These are phyloP conservation scores for Jaculus jaculus DNA, from an alignment of 2,113 vertebrate genomes.

Conservation along the genomic window DNA sequence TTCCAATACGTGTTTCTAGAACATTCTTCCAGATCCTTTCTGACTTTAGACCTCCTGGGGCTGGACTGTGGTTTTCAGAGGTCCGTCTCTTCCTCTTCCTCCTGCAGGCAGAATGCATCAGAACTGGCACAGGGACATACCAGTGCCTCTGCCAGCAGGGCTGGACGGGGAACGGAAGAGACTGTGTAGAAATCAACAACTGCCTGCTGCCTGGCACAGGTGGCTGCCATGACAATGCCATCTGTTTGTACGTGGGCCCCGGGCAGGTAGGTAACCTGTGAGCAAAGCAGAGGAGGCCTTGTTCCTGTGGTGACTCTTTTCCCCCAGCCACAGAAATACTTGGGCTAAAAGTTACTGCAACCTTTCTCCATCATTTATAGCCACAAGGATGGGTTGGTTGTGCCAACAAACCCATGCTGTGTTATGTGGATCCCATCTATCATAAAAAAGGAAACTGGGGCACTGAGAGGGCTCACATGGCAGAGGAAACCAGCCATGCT, in stretches of 20 bases:
- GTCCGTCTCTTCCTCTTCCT: background rate
- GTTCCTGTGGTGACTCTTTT: background rate
- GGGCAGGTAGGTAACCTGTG: conserved; percentile 88
- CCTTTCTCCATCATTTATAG: background rate
- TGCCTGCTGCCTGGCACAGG: conserved; percentile 84
- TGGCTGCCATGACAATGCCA: conserved; percentile 90
- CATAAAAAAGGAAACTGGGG: background rate
- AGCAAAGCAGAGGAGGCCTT: background rate
- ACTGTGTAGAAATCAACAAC: conserved; percentile 92
- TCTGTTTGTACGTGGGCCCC: conserved; percentile 91
- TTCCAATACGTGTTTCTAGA: background rate
- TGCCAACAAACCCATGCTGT: background rate
- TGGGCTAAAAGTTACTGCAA: background rate
- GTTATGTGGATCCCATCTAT: background rate
- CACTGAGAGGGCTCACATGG: background rate
- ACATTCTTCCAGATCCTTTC: background rate
- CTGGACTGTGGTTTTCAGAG: background rate
- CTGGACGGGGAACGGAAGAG: conserved; percentile 90
- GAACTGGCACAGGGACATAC: conserved; percentile 79
- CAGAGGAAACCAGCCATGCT: background rate
- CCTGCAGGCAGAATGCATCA: conserved; percentile 91
- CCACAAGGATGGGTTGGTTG: background rate
- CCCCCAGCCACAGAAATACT: background rate
- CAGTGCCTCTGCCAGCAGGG: conserved; percentile 90
- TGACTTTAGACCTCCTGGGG: background rate